Conservation (phyloP, 2,888 invertebrate species). For the Tetragonisca angustula region DNA sequence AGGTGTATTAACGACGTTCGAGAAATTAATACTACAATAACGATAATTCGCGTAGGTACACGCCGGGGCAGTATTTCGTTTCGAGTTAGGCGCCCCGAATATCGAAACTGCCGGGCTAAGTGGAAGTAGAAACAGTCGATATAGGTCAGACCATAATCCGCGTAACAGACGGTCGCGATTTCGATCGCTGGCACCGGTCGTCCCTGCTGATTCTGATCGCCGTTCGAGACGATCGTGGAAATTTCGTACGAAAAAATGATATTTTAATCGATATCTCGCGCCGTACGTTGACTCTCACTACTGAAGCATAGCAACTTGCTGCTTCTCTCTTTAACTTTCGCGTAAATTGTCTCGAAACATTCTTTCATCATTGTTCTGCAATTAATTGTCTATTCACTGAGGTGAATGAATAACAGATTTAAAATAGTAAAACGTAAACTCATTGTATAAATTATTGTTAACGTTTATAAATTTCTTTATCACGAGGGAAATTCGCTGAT, state of each 20-base stretch:
- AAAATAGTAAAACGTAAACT: background rate
- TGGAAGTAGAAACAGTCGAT: conserved; percentile 53
- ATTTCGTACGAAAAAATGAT: background rate
- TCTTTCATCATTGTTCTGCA: too few relatives aligned
- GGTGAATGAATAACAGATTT: background rate
- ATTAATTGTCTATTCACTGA: background rate
- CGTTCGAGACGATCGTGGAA: background rate
- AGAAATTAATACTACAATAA: conserved; percentile 11
- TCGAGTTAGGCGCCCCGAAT: conserved; percentile 16
- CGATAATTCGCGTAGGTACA: conserved; percentile 8
- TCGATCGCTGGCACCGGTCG: conserved; percentile 29
- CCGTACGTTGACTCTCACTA: background rate
- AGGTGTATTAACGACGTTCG: conserved; percentile 7
- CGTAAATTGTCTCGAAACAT: background rate
- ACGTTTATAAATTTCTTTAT: background rate
- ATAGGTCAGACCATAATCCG: conserved; percentile 53
- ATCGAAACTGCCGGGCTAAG: conserved; percentile 15
- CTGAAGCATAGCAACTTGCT: background rate
- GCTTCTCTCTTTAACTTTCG: background rate
- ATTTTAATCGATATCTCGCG: background rate
- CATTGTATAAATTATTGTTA: too few relatives aligned
- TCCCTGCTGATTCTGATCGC: background rate
- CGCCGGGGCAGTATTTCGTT: conserved; percentile 21
- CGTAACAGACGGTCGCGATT: conserved; percentile 38
- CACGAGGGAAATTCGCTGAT: background rate